Percentiles rank a stretch among this genome's conserved stretches.
Conservation (phyloP, 2,797 vertebrate species). For the Ceyx erithaca region DNA sequence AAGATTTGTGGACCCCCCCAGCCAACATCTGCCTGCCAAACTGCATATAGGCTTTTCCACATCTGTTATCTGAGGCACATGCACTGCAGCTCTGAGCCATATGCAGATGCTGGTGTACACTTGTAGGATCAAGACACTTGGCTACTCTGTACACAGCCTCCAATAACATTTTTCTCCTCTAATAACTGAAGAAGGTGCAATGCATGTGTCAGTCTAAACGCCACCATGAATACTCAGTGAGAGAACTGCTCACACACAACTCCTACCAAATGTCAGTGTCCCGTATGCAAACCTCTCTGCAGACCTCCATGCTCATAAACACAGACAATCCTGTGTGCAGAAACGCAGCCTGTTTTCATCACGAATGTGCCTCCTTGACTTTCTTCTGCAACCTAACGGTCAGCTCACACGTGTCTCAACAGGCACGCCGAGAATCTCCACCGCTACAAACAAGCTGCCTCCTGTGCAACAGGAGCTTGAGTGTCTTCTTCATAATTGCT, state of each 20-base stretch:
- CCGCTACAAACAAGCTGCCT: accelerated
- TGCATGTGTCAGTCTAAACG: not conserved
- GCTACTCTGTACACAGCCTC: not conserved
- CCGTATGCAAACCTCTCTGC: not conserved
- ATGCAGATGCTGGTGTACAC: accelerated
- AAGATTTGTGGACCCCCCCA: accelerated
- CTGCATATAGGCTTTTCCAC: not conserved
- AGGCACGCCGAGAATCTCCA: not conserved
- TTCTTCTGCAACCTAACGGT: not conserved
- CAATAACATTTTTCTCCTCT: not conserved
- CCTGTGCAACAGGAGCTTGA: not conserved
- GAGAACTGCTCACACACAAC: not conserved
- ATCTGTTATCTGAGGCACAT: accelerated
- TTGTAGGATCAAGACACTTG: accelerated
- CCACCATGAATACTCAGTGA: not conserved
- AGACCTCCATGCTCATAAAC: too few relatives aligned
- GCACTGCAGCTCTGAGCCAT: accelerated
- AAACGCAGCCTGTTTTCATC: not conserved
- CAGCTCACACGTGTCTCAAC: not conserved
- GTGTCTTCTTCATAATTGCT: not conserved
- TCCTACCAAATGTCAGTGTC: not conserved
- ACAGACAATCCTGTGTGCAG: too few relatives aligned
- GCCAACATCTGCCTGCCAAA: not conserved
- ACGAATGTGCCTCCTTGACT: not conserved
- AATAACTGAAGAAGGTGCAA: accelerated